phyloP scores from a whole-genome alignment of 2,888 invertebrate species.

The Hirtodrosophila cameraria region DNA sequence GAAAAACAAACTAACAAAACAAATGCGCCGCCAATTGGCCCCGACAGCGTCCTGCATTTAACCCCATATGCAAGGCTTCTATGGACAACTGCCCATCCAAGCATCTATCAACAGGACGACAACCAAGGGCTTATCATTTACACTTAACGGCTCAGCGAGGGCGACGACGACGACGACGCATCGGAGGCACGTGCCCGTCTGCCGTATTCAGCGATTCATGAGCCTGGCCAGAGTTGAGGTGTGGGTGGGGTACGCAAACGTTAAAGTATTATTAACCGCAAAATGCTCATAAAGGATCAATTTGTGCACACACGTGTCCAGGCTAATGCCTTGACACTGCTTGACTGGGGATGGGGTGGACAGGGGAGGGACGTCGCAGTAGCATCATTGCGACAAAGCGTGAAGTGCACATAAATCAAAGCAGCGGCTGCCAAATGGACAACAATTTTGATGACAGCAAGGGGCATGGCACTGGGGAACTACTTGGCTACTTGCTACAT shows the following conservation, averaged over 20 bases:
- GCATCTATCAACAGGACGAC: constrained; percentile 14
- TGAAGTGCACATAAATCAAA: constrained; percentile 73
- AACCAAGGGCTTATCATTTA: constrained; percentile 70
- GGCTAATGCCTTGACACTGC: constrained; percentile 54
- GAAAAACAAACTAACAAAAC: constrained; percentile 48
- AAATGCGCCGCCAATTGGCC: constrained; percentile 35
- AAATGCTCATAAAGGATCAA: constrained; percentile 80
- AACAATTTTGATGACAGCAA: constrained; percentile 34
- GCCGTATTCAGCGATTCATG: constrained; percentile 47
- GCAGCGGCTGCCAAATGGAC: constrained; percentile 58
- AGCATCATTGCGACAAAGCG: constrained; percentile 54
- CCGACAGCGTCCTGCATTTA: constrained; percentile 40
- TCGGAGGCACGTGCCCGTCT: constrained; percentile 71
- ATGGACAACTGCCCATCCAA: neutral
- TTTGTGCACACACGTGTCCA: constrained; percentile 78
- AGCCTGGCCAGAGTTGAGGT: constrained; percentile 8
- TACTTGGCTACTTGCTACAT: constrained; percentile 3
- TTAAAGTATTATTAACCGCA: constrained; percentile 76
- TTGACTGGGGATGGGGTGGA: neutral
- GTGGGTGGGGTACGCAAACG: constrained; percentile 5
- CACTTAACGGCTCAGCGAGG: constrained; percentile 78
- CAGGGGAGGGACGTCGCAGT: constrained; percentile 23
- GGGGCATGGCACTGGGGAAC: too few species aligned
- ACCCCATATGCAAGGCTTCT: constrained; percentile 31
- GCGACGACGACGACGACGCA: constrained; percentile 1